Evolutionary conservation across 1,140 invertebrate species (phyloP).

Genomic region (Phocides pigmalion): DNA sequence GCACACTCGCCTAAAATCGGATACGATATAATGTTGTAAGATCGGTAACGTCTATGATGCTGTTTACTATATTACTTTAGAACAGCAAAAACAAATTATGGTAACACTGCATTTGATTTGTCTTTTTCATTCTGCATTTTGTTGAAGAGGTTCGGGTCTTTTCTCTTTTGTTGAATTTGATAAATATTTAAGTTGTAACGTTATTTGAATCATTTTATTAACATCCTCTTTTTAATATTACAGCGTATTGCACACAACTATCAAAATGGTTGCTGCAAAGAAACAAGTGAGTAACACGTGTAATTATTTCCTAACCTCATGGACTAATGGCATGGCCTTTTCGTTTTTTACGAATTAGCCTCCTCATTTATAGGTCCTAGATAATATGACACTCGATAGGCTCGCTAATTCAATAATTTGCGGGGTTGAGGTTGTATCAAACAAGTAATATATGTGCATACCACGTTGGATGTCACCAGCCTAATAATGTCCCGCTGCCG

Average conservation of each 20-base stretch:
- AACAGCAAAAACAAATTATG: neutral
- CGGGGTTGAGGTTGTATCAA: conserved; percentile 69
- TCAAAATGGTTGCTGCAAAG: conserved; percentile 77
- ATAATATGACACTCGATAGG: conserved; percentile 72
- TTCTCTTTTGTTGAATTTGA: neutral
- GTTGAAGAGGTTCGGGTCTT: neutral
- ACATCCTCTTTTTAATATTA: conserved; percentile 30
- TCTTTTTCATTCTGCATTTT: neutral
- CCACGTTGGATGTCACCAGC: too few relatives aligned
- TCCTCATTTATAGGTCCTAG: conserved; percentile 58
- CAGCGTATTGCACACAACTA: conserved; percentile 34
- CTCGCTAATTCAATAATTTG: conserved; percentile 66
- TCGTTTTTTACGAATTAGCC: conserved; percentile 46
- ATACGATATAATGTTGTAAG: too few relatives aligned
- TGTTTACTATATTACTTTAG: too few relatives aligned
- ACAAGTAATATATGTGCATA: conserved; percentile 57
- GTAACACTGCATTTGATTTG: neutral
- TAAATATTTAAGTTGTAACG: neutral
- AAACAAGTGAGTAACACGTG: conserved; percentile 74
- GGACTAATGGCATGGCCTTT: conserved; percentile 60
- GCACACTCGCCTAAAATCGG: too few relatives aligned
- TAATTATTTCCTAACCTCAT: conserved; percentile 30
- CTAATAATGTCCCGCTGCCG: too few relatives aligned
- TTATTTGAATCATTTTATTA: neutral
- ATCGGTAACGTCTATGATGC: too few relatives aligned